A percentile compares a stretch with the other conserved stretches of the same genome.
These are phyloP conservation scores for Herminia tarsipennalis DNA, from an alignment of 2,888 invertebrate genomes.

Conservation along the genomic window DNA sequence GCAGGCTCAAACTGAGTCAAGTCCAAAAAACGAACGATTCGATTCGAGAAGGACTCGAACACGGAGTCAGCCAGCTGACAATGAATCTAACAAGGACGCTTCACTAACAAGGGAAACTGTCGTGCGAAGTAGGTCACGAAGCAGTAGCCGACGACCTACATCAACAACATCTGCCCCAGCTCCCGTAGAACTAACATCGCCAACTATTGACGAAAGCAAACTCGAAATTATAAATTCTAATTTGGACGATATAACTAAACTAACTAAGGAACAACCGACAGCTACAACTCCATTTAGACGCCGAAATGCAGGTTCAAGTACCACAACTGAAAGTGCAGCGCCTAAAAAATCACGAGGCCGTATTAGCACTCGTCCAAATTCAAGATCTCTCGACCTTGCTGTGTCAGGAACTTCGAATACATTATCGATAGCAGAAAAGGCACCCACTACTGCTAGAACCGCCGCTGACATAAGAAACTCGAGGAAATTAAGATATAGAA, in stretches of 20 bases:
- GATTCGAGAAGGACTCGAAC: constrained; percentile 74
- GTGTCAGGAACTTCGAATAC: constrained; percentile 73
- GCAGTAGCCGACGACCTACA: constrained; percentile 44
- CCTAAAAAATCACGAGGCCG: constrained; percentile 59
- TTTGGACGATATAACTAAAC: constrained; percentile 61
- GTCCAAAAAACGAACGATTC: constrained; percentile 67
- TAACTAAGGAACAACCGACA: constrained; percentile 50
- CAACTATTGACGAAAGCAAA: constrained; percentile 59
- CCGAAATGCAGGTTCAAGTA: constrained; percentile 58
- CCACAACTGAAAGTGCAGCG: constrained; percentile 53
- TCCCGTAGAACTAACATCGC: constrained; percentile 51
- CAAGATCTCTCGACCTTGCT: constrained; percentile 62
- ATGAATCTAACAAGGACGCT: constrained; percentile 45
- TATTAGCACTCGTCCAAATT: constrained; percentile 57
- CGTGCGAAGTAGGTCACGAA: constrained; percentile 58
- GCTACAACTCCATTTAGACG: constrained; percentile 60
- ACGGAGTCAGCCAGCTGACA: constrained; percentile 58
- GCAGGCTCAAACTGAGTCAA: constrained; percentile 48
- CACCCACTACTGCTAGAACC: constrained; percentile 64
- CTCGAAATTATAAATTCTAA: constrained; percentile 62
- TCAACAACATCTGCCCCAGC: constrained; percentile 47
- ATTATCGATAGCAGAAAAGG: constrained; percentile 63
- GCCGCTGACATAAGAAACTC: constrained; percentile 62
- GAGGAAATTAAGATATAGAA: constrained; percentile 70
- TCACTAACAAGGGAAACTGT: constrained; percentile 54